Evolutionary conservation across 2,888 invertebrate genomes (phyloP).

Genomic region (Laspeyria flexula): DNA sequence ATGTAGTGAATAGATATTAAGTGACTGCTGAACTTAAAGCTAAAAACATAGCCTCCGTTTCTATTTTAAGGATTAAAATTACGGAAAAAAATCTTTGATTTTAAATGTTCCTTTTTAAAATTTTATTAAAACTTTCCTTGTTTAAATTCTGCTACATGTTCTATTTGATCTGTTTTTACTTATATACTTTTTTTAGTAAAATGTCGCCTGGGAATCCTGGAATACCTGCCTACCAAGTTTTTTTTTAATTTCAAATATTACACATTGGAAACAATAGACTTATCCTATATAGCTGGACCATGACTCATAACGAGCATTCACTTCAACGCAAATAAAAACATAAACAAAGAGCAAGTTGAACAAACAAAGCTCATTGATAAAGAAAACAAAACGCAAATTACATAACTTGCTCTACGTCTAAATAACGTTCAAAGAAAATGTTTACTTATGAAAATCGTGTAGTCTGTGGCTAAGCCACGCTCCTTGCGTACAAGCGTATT

Average conservation of each 20-base stretch:
- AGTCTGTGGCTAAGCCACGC: slow-evolving; percentile 17
- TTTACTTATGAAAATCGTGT: slow-evolving; percentile 22
- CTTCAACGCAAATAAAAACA: slow-evolving; percentile 13
- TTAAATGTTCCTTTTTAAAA: no score
- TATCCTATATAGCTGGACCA: background rate
- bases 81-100: background rate
- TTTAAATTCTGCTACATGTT: no score
- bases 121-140: no score
- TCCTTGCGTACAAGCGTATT: slow-evolving; percentile 36
- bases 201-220: no score
- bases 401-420: slow-evolving; percentile 1
- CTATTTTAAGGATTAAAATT: background rate
- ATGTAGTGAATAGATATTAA: slow-evolving; percentile 46
- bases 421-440: slow-evolving; percentile 8
- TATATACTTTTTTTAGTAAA: no score
- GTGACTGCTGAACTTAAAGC: slow-evolving; percentile 47
- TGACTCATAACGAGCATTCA: background rate
- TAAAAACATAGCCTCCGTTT: slow-evolving; percentile 31
- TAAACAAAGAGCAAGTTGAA: slow-evolving; percentile 27
- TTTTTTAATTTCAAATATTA: no score
- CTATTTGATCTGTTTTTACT: no score
- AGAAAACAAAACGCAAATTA: slow-evolving; percentile 11
- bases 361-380: slow-evolving; percentile 16
- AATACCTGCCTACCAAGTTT: no score
- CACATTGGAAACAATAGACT: no score